Evolutionary conservation across 2,113 vertebrate species (phyloP).

Genomic region (Agapornis roseicollis): DNA sequence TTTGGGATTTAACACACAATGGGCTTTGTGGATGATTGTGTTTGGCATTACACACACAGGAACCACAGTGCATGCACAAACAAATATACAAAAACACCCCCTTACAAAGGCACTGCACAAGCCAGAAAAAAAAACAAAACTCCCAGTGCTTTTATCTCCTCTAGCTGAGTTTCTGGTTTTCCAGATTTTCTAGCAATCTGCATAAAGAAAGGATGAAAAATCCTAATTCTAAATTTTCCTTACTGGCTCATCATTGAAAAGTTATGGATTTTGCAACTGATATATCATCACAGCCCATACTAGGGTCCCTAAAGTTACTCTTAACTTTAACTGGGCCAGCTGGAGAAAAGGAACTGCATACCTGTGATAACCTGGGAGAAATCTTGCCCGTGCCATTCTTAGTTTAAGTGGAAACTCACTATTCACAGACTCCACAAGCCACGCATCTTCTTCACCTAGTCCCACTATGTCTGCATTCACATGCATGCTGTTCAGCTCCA

Average conservation of each 20-base stretch:
- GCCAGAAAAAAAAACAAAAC: neutral
- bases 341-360: neutral
- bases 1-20: neutral
- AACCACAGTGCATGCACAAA: neutral
- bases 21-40: neutral
- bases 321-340: neutral
- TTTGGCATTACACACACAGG: neutral
- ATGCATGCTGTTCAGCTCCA: fast-evolving
- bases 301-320: neutral
- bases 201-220: neutral
- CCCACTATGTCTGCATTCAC: neutral
- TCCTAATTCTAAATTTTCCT: neutral
- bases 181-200: neutral
- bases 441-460: neutral
- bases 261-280: neutral
- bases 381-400: neutral
- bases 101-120: neutral
- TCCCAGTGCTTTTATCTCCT: neutral
- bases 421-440: neutral
- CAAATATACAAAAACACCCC: neutral
- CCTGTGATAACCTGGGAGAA: neutral
- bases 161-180: neutral
- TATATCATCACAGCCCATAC: neutral
- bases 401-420: neutral
- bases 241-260: neutral